A percentile compares a stretch with the other conserved stretches of the same genome.
These are phyloP conservation scores for Odontocolon sp. DNA, from an alignment of 2,888 invertebrate species.

Conservation along the genomic window DNA sequence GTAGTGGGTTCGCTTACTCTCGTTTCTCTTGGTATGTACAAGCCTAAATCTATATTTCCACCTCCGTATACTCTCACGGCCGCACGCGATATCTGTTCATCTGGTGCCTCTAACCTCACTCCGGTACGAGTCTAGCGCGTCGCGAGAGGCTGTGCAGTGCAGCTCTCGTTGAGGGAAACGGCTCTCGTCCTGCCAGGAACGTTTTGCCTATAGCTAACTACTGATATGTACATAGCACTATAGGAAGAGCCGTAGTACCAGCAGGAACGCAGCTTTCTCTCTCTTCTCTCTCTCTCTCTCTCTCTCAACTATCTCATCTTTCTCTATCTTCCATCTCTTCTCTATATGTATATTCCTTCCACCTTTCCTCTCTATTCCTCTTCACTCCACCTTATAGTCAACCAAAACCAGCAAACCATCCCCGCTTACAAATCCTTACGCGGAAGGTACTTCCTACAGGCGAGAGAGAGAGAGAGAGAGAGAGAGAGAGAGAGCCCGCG, in stretches of 20 bases:
- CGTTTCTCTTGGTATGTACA: constrained; percentile 52
- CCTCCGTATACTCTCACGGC: constrained; percentile 54
- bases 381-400: constrained; percentile 50
- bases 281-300: constrained; percentile 28
- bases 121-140: constrained; percentile 38
- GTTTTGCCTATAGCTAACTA: constrained; percentile 27
- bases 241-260: no score
- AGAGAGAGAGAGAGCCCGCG: no score
- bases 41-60: constrained; percentile 79
- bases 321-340: no score
- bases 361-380: constrained; percentile 57
- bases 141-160: constrained; percentile 65
- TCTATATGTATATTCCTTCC: constrained; percentile 11
- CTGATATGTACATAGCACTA: constrained; percentile 27
- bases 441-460: constrained; percentile 51
- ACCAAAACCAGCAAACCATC: constrained; percentile 61
- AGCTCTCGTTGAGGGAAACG: constrained; percentile 55
- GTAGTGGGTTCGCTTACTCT: no score
- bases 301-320: no score
- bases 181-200: constrained; percentile 13
- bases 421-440: constrained; percentile 75
- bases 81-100: constrained; percentile 78
- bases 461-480: constrained; percentile 29
- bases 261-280: constrained; percentile 47
- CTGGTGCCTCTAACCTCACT: constrained; percentile 69